These are phyloP conservation scores for Idaea aversata DNA, from an alignment of 2,888 invertebrate genomes.

Conservation along the genomic window DNA sequence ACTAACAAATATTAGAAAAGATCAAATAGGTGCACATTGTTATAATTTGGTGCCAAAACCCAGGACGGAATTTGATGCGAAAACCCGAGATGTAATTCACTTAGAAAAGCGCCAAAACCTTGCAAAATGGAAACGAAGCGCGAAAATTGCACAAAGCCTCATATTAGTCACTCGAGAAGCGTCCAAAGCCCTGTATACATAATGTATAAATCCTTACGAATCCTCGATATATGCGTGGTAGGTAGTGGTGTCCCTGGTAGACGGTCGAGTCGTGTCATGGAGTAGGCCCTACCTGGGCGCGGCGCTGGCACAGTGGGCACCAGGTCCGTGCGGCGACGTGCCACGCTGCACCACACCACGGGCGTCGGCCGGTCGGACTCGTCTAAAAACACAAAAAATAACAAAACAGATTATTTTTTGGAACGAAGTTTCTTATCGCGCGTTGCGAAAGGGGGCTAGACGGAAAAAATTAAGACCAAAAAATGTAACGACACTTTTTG, in stretches of 20 bases:
- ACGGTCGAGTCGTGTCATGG: conserved; percentile 94
- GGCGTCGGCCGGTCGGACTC: conserved; percentile 72
- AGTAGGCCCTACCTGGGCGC: conserved; percentile 88
- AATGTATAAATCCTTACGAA: conserved; percentile 48
- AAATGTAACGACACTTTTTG: too few relatives aligned
- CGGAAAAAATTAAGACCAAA: too few relatives aligned
- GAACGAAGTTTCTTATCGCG: too few relatives aligned
- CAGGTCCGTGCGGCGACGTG: conserved; percentile 93
- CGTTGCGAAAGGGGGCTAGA: too few relatives aligned
- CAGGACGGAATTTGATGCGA: neutral
- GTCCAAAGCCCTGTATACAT: conserved; percentile 17
- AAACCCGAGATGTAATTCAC: neutral
- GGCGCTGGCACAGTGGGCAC: conserved; percentile 91
- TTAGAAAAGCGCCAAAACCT: neutral
- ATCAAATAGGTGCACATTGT: neutral
- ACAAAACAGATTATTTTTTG: too few relatives aligned
- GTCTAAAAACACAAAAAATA: conserved; percentile 37
- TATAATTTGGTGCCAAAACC: neutral
- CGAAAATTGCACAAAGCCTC: conserved; percentile 17
- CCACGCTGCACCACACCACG: conserved; percentile 87
- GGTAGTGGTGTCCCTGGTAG: conserved; percentile 54
- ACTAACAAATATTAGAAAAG: too few relatives aligned
- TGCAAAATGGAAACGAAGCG: conserved; percentile 2
- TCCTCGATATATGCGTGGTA: conserved; percentile 64
- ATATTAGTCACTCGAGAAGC: conserved; percentile 11